These are phyloP conservation scores for Galerucella nymphaeae DNA, from an alignment of 2,888 invertebrate genomes.

Conservation along the genomic window DNA sequence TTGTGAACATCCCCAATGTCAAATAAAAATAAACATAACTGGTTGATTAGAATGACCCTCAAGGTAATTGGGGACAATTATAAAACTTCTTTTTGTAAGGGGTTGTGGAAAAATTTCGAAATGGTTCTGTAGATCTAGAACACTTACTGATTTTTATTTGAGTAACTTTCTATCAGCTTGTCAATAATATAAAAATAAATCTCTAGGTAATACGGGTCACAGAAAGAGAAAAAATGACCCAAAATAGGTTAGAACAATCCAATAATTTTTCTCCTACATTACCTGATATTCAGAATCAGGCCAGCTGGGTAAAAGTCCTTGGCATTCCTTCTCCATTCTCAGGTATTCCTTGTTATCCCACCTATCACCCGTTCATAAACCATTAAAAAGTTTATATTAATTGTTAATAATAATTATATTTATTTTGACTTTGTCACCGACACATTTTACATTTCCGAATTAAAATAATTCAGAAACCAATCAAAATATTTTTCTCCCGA, in stretches of 20 bases:
- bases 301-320: slow-evolving; percentile 59
- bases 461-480: slow-evolving; percentile 1
- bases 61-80: too few species aligned
- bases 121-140: too few species aligned
- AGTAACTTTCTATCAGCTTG: too few species aligned
- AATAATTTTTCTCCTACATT: slow-evolving; percentile 4
- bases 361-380: slow-evolving; percentile 4
- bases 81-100: too few species aligned
- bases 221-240: background rate
- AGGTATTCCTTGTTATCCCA: slow-evolving; percentile 32
- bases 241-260: background rate
- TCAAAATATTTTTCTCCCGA: background rate
- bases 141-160: too few species aligned
- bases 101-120: too few species aligned
- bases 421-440: slow-evolving; percentile 22
- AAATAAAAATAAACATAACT: too few species aligned
- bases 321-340: slow-evolving; percentile 53
- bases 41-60: too few species aligned
- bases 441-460: slow-evolving; percentile 12
- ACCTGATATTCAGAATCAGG: slow-evolving; percentile 62
- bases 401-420: background rate
- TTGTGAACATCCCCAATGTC: too few species aligned
- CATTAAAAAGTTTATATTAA: slow-evolving; percentile 11
- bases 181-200: too few species aligned
- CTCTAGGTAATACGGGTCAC: background rate